Evolutionary conservation across 2,113 vertebrate species (phyloP).

Genomic region (Hypocryptadius cinnamomeus): DNA sequence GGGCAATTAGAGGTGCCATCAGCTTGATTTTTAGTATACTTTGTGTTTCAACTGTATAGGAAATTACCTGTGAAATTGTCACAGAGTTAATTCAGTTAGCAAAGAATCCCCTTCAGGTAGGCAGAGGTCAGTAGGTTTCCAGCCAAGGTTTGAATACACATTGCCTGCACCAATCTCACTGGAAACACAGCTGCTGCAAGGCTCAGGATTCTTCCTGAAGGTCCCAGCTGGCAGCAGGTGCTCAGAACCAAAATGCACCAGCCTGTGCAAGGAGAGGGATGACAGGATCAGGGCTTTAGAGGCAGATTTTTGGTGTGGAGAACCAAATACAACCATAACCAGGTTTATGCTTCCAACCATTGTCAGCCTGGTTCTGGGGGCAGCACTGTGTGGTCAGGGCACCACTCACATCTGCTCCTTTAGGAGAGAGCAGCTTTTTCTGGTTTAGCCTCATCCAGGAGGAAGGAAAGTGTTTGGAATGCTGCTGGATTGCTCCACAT

Average conservation of each 20-base stretch:
- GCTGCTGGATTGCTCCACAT: neutral
- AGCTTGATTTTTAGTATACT: neutral
- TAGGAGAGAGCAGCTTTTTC: neutral
- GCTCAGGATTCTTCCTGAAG: neutral
- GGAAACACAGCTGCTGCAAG: neutral
- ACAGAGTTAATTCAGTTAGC: neutral
- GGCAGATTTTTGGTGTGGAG: neutral
- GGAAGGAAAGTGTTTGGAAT: neutral
- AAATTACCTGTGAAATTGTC: constrained; percentile 5
- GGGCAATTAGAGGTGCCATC: neutral
- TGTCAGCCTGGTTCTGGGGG: neutral
- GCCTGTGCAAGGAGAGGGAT: neutral
- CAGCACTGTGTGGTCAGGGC: neutral
- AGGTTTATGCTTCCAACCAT: rapidly evolving
- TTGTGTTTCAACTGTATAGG: neutral
- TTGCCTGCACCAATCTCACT: neutral
- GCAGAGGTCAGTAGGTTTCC: constrained; percentile 6
- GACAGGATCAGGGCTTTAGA: neutral
- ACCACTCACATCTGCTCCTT: neutral
- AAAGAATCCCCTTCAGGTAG: neutral
- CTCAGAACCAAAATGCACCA: neutral
- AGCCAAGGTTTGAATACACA: neutral
- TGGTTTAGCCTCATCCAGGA: neutral
- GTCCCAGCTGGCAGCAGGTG: neutral
- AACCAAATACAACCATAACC: neutral